Percentiles rank a stretch among this genome's conserved stretches.
Evolutionary conservation across 2,797 vertebrate genomes (phyloP).

Genomic region (Myripristis murdjan): DNA sequence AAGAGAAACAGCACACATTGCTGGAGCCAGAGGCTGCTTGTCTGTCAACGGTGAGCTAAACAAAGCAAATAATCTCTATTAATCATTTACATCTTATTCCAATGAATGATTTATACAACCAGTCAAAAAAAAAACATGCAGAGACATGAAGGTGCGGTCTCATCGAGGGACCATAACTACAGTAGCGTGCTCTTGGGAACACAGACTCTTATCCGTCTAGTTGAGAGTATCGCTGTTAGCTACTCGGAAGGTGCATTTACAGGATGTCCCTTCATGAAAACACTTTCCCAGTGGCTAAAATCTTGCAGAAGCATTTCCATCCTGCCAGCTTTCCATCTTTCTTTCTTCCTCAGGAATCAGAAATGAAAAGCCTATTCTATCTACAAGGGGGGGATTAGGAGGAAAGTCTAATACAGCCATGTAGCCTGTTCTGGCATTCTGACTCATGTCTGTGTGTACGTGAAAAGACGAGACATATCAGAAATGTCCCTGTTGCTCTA

Average conservation of each 20-base stretch:
- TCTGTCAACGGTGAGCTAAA: conserved; percentile 61
- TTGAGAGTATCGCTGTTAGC: conserved; percentile 19
- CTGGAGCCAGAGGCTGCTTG: conserved; percentile 59
- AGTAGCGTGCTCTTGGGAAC: background rate
- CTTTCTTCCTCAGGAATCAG: conserved; percentile 50
- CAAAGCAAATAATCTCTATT: conserved; percentile 66
- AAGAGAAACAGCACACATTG: conserved; percentile 45
- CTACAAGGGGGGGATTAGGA: conserved; percentile 45
- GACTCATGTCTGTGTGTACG: conserved; percentile 20
- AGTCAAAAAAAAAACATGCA: conserved; percentile 40
- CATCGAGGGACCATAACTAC: conserved; percentile 14
- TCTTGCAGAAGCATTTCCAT: conserved; percentile 44
- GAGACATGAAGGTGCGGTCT: conserved; percentile 37
- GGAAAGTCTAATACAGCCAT: conserved; percentile 47
- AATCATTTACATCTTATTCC: conserved; percentile 56
- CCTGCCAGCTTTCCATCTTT: conserved; percentile 36
- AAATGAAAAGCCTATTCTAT: conserved; percentile 43
- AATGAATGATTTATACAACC: conserved; percentile 44
- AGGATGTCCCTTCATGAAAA: conserved; percentile 44
- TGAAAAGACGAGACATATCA: conserved; percentile 1
- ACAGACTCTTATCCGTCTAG: conserved; percentile 10
- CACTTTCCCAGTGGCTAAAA: conserved; percentile 42
- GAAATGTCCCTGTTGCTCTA: conserved; percentile 36
- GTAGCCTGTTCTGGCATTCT: conserved; percentile 34
- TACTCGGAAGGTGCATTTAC: conserved; percentile 45